Evolutionary conservation across 2,797 vertebrate species (phyloP).

Genomic region (Cyprinodon diabolis): DNA sequence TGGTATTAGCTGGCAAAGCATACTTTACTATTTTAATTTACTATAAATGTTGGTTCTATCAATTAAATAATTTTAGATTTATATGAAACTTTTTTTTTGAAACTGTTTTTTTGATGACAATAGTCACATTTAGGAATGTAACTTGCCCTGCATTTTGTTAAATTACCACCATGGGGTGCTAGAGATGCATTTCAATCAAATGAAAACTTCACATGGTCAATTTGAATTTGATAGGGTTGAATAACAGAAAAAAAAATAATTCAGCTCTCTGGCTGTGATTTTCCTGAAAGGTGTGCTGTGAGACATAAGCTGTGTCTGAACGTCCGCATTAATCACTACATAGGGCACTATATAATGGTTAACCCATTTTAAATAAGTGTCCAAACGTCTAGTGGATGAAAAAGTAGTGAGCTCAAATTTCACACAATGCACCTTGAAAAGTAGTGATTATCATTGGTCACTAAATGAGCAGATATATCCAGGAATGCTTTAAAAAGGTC

Average conservation of each 20-base stretch:
- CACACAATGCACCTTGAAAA: too few species aligned
- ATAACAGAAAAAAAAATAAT: neutral
- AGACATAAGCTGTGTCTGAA: neutral
- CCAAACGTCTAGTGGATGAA: too few species aligned
- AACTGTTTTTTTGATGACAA: neutral
- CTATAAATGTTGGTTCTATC: too few species aligned
- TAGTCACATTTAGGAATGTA: neutral
- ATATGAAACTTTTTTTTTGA: neutral
- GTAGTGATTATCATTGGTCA: too few species aligned
- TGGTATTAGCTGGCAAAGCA: neutral
- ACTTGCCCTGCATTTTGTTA: conserved; percentile 27
- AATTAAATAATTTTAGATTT: neutral
- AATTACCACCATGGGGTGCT: conserved; percentile 68
- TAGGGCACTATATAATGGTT: too few species aligned
- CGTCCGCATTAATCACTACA: too few species aligned
- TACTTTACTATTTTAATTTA: neutral
- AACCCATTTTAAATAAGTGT: too few species aligned
- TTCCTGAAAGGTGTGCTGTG: conserved; percentile 1
- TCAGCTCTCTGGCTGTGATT: conserved; percentile 4
- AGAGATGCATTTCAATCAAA: conserved; percentile 31
- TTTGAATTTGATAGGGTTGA: neutral
- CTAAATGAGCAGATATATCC: too few species aligned
- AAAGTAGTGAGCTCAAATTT: too few species aligned
- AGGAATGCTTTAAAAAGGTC: too few species aligned
- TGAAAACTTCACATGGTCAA: conserved; percentile 15